These are phyloP conservation scores for Branchinecta lindahli DNA, from an alignment of 1,140 invertebrate species.

Conservation along the genomic window DNA sequence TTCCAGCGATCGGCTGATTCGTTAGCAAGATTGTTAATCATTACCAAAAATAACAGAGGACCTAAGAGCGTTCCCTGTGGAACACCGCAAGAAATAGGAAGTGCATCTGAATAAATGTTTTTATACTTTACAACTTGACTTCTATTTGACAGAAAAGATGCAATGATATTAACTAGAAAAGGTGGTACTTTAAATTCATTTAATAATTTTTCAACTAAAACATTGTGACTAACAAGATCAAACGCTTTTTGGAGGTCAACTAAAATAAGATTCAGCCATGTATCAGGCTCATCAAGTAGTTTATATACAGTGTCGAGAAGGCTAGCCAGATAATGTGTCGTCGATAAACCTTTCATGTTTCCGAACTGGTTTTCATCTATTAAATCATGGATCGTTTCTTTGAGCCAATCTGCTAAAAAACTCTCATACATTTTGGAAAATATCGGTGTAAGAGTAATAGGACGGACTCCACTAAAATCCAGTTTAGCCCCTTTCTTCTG, in stretches of 20 bases:
- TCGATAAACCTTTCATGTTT: neutral
- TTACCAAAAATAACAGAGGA: too few relatives aligned
- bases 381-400: neutral
- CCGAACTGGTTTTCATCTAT: neutral
- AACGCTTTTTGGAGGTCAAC: neutral
- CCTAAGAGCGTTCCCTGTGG: too few relatives aligned
- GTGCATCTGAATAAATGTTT: neutral
- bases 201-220: neutral
- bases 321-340: neutral
- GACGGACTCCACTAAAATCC: neutral
- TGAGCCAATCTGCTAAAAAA: neutral
- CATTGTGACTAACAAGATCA: neutral
- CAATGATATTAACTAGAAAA: neutral
- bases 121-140: neutral
- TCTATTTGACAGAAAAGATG: neutral
- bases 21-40: too few relatives aligned
- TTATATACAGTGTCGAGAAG: neutral
- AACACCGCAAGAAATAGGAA: neutral
- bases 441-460: neutral
- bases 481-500: neutral
- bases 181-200: neutral
- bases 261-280: neutral
- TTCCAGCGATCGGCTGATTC: too few relatives aligned
- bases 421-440: conserved; percentile 3
- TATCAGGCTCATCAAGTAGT: neutral